Evolutionary conservation across 2,113 vertebrate species (phyloP).

Genomic region (Pardalotus punctatus): DNA sequence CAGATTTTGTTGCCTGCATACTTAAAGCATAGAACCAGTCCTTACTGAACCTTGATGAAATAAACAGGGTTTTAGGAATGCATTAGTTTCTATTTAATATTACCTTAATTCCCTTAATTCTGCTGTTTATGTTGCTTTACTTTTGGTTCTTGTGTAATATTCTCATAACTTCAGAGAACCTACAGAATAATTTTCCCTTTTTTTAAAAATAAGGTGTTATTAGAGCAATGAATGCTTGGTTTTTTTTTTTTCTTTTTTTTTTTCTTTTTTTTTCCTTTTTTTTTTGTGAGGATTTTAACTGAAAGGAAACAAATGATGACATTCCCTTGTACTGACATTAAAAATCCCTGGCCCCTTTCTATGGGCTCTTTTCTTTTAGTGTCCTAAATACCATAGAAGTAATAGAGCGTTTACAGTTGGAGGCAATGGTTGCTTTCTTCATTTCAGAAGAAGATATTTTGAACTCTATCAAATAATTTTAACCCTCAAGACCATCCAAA

Average conservation of each 20-base stretch:
- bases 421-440: slow-evolving; percentile 7
- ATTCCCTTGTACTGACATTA: slow-evolving; percentile 25
- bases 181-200: not conserved
- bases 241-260: not conserved
- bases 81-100: not conserved
- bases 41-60: not conserved
- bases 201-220: not conserved
- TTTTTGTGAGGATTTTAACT: not conserved
- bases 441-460: not conserved
- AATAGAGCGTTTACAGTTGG: slow-evolving; percentile 45
- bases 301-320: not conserved
- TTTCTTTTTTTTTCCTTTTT: not conserved
- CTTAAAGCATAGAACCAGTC: not conserved
- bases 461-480: not conserved
- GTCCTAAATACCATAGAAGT: slow-evolving; percentile 44
- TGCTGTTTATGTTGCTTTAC: not conserved
- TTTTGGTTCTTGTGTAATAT: not conserved
- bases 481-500: not conserved
- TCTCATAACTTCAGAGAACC: not conserved
- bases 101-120: not conserved
- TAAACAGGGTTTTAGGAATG: not conserved
- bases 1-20: not conserved
- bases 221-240: not conserved
- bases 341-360: slow-evolving; percentile 12
- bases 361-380: slow-evolving; percentile 31